Base-by-base conservation (phyloP, 2,888 invertebrate species). In the Steinernema scapterisci region DNA sequence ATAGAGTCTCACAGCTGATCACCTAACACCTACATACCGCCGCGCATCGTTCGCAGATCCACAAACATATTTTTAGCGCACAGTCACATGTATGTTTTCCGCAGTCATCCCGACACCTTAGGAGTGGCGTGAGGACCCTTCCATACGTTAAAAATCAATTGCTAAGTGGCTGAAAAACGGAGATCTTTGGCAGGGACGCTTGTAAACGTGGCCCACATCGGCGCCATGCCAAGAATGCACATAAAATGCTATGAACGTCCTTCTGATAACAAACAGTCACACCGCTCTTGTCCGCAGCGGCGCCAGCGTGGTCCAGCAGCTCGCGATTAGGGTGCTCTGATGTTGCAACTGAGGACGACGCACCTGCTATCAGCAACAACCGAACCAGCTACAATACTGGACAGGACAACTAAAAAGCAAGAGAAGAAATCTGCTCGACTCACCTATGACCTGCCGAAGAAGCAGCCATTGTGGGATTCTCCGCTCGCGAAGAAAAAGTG, bases 391-490 rank as follows among this genome's bases (percentile, higher is more conserved):
- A 38, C 38, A 38, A 38, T 38, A 38, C 38, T 38, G 38, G 38
- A 38, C 38, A 38, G 9, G 38, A 38, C 9, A 38, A 38, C 38
- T 38, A 27, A 63, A 63, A 63, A 31, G 23, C 54, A 23, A 21
- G 11, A n/a, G 38, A 38, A 38, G 38, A 38, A 38, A 38, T 38
- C 5, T 38, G 38, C 38, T 38, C 38, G 38, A 9, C 9, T 38
- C 9, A 38, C 38, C 38, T 38, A 9, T 9, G 38, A 38, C 38
- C 38, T 38, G 31, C 27, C 31, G 63, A 63, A 25, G 48, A 48
- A 25, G 63, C 21, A 63, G 63, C 63, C 63, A 31, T 63, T 63
- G 63, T 63, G 5, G 31, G 63, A 31, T 63, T 31, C 27, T 27
- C 27, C 23, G 54, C 21, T 54, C 54, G 54, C 7, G 54, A 54